phyloP scores from a whole-genome alignment of 2,888 invertebrate species.

The Caenorhabditis becei region DNA sequence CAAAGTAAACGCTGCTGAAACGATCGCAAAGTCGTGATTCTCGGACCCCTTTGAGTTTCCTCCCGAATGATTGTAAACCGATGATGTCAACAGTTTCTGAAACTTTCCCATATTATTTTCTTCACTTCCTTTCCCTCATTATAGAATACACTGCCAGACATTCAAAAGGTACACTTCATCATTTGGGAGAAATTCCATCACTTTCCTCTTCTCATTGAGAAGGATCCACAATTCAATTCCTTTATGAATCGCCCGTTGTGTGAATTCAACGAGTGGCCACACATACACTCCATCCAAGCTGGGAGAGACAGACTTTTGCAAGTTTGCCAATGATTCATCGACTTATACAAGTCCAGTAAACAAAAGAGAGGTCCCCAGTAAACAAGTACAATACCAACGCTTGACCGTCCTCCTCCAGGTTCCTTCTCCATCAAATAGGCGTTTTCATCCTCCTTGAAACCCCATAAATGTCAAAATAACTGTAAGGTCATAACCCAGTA shows the following conservation, averaged over 20 bases:
- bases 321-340: slow-evolving; percentile 56
- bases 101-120: not conserved
- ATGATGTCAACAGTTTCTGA: too few relatives aligned
- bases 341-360: slow-evolving; percentile 15
- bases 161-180: slow-evolving; percentile 7
- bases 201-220: slow-evolving; percentile 30
- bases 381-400: too few relatives aligned
- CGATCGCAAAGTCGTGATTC: too few relatives aligned
- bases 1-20: too few relatives aligned
- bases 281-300: slow-evolving; percentile 12
- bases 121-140: not conserved
- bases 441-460: too few relatives aligned
- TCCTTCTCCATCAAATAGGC: too few relatives aligned
- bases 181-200: not conserved
- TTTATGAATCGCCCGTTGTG: slow-evolving; percentile 46
- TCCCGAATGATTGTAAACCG: too few relatives aligned
- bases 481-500: slow-evolving; percentile 41
- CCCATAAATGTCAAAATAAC: slow-evolving; percentile 38
- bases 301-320: slow-evolving; percentile 20
- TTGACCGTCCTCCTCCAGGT: too few relatives aligned
- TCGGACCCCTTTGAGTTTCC: too few relatives aligned
- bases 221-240: slow-evolving; percentile 40
- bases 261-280: slow-evolving; percentile 45
- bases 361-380: slow-evolving; percentile 18
- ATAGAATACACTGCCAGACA: not conserved